A percentile compares a stretch with the other conserved stretches of the same genome.
Conservation (phyloP, 2,797 vertebrate species). For the Hyperoplus lanceolatus region DNA sequence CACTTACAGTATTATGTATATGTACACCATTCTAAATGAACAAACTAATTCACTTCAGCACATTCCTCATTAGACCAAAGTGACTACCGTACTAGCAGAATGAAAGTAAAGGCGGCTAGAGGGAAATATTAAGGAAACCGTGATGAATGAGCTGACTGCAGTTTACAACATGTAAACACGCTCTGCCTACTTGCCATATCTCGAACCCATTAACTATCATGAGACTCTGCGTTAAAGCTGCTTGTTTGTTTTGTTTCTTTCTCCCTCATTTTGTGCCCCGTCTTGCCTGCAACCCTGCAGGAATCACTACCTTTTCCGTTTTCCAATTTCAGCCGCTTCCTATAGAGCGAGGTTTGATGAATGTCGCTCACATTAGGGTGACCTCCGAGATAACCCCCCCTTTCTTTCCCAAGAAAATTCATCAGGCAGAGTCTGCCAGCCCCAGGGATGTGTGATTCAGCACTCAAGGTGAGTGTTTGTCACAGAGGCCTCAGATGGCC, state of each 20-base stretch:
- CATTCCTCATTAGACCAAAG: conserved; percentile 21
- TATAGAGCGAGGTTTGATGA: conserved; percentile 83
- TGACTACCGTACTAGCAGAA: conserved; percentile 40
- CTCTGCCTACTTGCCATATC: conserved; percentile 64
- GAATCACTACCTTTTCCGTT: conserved; percentile 78
- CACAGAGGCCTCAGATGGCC: conserved; percentile 79
- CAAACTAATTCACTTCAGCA: conserved; percentile 32
- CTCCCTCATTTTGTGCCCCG: conserved; percentile 49
- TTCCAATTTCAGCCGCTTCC: conserved; percentile 84
- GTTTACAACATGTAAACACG: conserved; percentile 77
- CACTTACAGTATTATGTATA: conserved; percentile 26
- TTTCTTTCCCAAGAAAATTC: conserved; percentile 84
- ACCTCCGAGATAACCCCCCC: conserved; percentile 85
- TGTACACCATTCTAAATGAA: conserved; percentile 48
- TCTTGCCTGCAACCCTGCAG: conserved; percentile 64
- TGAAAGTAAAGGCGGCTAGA: conserved; percentile 48
- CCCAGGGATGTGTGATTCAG: conserved; percentile 82
- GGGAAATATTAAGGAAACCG: conserved; percentile 56
- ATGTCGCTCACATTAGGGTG: conserved; percentile 84
- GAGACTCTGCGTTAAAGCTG: conserved; percentile 53
- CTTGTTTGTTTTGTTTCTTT: conserved; percentile 75
- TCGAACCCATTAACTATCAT: conserved; percentile 76
- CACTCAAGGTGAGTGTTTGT: conserved; percentile 89
- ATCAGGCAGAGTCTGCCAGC: conserved; percentile 81
- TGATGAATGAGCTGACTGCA: conserved; percentile 74